Evolutionary conservation across 2,888 invertebrate genomes (phyloP).

Genomic region (Coleophora deauratella): DNA sequence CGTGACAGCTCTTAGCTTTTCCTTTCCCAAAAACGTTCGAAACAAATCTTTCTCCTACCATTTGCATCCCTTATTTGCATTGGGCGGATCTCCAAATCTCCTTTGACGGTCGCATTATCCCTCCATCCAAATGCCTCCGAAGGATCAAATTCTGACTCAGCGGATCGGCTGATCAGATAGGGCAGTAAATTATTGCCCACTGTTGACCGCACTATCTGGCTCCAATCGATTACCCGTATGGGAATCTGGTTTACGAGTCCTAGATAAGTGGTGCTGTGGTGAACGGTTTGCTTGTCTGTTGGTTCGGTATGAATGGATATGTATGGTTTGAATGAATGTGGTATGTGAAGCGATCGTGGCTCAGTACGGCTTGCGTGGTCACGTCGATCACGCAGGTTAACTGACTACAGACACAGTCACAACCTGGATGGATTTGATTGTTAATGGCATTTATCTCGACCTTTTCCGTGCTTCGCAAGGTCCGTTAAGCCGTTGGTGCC

Average conservation of each 20-base stretch:
- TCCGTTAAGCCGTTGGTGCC: too few relatives aligned
- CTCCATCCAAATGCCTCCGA: slow-evolving; percentile 14
- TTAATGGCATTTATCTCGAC: too few relatives aligned
- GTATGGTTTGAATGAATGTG: too few relatives aligned
- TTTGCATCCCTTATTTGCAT: slow-evolving; percentile 30
- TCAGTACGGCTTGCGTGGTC: too few relatives aligned
- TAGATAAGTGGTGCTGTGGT: slow-evolving; percentile 16
- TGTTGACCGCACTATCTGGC: slow-evolving; percentile 38
- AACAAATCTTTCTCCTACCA: slow-evolving; percentile 1
- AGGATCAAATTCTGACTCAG: slow-evolving; percentile 41
- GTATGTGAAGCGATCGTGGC: too few relatives aligned
- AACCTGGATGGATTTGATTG: too few relatives aligned
- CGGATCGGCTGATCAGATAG: slow-evolving; percentile 54
- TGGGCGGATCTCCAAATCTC: slow-evolving; percentile 10
- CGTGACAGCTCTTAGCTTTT: not conserved
- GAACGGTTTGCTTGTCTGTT: slow-evolving; percentile 15
- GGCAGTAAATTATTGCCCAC: slow-evolving; percentile 55
- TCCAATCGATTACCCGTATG: slow-evolving; percentile 31
- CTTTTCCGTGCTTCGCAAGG: too few relatives aligned
- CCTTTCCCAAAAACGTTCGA: not conserved
- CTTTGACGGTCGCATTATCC: slow-evolving; percentile 21
- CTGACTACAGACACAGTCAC: too few relatives aligned
- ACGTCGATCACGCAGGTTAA: too few relatives aligned
- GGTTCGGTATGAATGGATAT: too few relatives aligned
- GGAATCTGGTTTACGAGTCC: slow-evolving; percentile 21